Evolutionary conservation across 2,113 vertebrate genomes (phyloP).

Genomic region (Amphilophus citrinellus): DNA sequence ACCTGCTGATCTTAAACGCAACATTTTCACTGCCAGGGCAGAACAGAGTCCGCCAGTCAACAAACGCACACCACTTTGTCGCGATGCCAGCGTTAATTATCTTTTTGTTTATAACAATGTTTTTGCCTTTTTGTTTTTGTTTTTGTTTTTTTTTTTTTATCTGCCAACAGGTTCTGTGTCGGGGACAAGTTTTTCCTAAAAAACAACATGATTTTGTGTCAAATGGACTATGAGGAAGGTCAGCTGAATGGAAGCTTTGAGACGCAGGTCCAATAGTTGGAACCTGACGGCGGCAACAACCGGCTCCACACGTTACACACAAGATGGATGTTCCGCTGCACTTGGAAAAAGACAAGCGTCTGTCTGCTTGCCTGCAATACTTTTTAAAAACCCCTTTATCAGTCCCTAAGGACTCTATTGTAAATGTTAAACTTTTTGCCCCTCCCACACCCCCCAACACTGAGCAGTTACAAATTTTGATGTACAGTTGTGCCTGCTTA

Average conservation of each 20-base stretch:
- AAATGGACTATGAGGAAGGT: constrained; percentile 99
- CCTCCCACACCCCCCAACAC: constrained; percentile 87
- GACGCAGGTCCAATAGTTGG: constrained; percentile 95
- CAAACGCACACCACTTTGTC: constrained; percentile 27
- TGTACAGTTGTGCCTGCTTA: constrained; percentile 96
- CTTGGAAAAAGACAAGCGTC: constrained; percentile 84
- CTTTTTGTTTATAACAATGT: constrained; percentile 43
- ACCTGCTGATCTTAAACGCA: constrained; percentile 46
- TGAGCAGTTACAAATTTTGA: constrained; percentile 93
- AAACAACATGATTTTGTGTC: constrained; percentile 99
- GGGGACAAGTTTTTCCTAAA: constrained; percentile 99
- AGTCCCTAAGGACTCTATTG: constrained; percentile 89
- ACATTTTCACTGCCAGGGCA: constrained; percentile 34
- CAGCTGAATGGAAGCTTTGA: constrained; percentile 99
- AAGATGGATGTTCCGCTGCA: constrained; percentile 85
- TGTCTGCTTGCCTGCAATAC: constrained; percentile 93
- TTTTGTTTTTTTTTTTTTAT: constrained; percentile 48
- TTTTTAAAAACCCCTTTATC: constrained; percentile 89
- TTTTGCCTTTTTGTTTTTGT: not conserved
- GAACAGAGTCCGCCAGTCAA: not conserved
- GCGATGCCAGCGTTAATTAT: constrained; percentile 14
- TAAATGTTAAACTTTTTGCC: constrained; percentile 88
- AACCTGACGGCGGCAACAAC: constrained; percentile 74
- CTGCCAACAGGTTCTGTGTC: constrained; percentile 93
- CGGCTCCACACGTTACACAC: constrained; percentile 72